Evolutionary conservation across 1,140 invertebrate genomes (phyloP).

Genomic region (Drosophila repleta): DNA sequence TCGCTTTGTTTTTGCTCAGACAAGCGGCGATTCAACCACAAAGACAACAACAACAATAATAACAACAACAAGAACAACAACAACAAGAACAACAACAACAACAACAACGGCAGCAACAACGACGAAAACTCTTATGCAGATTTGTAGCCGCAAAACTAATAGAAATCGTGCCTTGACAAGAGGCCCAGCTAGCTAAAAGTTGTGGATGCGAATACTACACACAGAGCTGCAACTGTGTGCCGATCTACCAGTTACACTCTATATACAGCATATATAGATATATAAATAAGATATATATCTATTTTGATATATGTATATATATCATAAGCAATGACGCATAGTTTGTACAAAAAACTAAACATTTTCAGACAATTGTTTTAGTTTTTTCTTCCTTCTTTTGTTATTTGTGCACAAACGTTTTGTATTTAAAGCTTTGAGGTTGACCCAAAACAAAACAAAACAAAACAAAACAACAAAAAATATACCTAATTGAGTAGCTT

Average conservation of each 20-base stretch:
- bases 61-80: slow-evolving; percentile 10
- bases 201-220: slow-evolving; percentile 27
- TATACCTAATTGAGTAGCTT: not conserved
- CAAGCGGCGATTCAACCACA: slow-evolving; percentile 44
- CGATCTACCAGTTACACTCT: slow-evolving; percentile 2
- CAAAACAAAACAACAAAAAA: slow-evolving; percentile 16
- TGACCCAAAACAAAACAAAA: not conserved
- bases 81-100: slow-evolving; percentile 2
- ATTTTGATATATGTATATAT: slow-evolving; percentile 16
- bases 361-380: slow-evolving; percentile 35
- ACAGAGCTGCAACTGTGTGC: not conserved
- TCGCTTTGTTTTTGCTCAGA: slow-evolving; percentile 73
- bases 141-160: slow-evolving; percentile 69
- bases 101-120: slow-evolving; percentile 4
- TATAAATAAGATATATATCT: slow-evolving; percentile 7
- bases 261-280: slow-evolving; percentile 25
- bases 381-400: slow-evolving; percentile 38
- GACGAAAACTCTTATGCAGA: slow-evolving; percentile 68
- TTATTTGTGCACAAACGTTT: slow-evolving; percentile 76
- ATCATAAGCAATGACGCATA: slow-evolving; percentile 11
- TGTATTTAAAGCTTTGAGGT: slow-evolving; percentile 13
- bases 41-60: slow-evolving; percentile 12
- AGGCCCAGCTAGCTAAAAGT: slow-evolving; percentile 7
- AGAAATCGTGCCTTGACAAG: slow-evolving; percentile 63
- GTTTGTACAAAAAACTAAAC: not conserved